Conservation (phyloP, 2,888 invertebrate genomes). For the Alloscopus bannaensis region DNA sequence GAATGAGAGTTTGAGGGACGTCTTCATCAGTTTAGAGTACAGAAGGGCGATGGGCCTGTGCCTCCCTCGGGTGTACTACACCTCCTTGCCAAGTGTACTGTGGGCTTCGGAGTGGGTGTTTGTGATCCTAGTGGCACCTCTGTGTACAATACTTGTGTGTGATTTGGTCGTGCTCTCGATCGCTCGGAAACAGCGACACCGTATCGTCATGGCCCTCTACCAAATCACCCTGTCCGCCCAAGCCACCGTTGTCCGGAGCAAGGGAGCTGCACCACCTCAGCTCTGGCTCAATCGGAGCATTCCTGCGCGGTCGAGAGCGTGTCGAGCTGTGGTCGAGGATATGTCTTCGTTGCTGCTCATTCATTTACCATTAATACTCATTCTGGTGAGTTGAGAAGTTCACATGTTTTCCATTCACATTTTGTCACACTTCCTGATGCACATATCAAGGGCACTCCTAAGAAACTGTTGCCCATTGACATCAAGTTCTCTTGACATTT, state of each 20-base stretch:
- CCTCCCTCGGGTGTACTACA: conserved; percentile 68
- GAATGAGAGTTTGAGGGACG: conserved; percentile 13
- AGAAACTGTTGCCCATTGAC: too few relatives aligned
- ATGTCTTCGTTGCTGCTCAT: conserved; percentile 69
- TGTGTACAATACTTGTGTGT: conserved; percentile 73
- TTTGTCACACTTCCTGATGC: too few relatives aligned
- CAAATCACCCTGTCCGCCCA: conserved; percentile 90
- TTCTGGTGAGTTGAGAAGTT: conserved; percentile 69
- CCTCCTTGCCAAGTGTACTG: conserved; percentile 70
- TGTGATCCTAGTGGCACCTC: conserved; percentile 73
- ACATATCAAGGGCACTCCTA: too few relatives aligned
- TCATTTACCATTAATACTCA: conserved; percentile 72
- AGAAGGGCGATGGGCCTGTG: conserved; percentile 69
- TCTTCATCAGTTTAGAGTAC: conserved; percentile 56
- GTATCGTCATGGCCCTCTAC: conserved; percentile 89
- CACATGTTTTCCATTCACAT: too few relatives aligned
- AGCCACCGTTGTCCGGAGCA: conserved; percentile 77
- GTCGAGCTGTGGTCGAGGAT: conserved; percentile 72
- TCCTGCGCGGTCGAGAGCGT: conserved; percentile 72
- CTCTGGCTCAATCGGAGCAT: conserved; percentile 72
- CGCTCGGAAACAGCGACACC: conserved; percentile 84
- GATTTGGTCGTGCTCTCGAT: conserved; percentile 76
- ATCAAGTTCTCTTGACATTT: too few relatives aligned
- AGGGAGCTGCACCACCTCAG: conserved; percentile 70
- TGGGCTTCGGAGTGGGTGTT: conserved; percentile 73